Evolutionary conservation across 2,888 invertebrate species (phyloP).

Genomic region (Eilema depressum): DNA sequence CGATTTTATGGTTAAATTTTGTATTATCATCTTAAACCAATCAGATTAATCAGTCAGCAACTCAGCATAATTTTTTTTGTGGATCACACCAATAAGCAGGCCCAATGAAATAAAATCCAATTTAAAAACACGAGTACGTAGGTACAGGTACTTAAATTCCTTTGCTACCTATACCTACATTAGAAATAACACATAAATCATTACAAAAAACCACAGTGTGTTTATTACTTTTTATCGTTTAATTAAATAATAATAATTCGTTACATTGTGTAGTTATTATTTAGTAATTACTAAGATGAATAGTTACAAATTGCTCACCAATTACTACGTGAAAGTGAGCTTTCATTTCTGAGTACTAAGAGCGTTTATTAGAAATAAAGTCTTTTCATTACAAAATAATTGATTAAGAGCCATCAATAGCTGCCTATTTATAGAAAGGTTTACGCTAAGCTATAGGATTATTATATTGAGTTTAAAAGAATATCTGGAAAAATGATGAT

Average conservation of each 20-base stretch:
- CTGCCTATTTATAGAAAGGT: not conserved
- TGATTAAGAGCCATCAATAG: not conserved
- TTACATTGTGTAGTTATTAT: not conserved
- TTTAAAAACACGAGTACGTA: not conserved
- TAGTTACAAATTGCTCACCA: slow-evolving; percentile 22
- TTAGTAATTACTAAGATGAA: slow-evolving; percentile 32
- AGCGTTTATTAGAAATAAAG: not conserved
- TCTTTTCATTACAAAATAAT: slow-evolving; percentile 12
- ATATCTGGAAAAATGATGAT: not conserved
- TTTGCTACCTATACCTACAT: not conserved
- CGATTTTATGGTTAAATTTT: too few species aligned
- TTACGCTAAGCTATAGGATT: not conserved
- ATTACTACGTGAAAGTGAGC: slow-evolving; percentile 12
- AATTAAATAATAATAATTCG: not conserved
- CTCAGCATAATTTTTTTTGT: too few species aligned
- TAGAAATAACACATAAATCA: not conserved
- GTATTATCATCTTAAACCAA: too few species aligned
- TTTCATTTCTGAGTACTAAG: slow-evolving; percentile 9
- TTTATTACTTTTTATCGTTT: slow-evolving; percentile 9
- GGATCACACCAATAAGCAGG: too few species aligned
- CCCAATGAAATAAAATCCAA: too few species aligned
- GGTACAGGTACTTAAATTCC: not conserved
- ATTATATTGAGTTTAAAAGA: not conserved
- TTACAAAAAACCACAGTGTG: not conserved
- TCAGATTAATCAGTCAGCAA: too few species aligned